Base-by-base conservation (phyloP, 1,140 invertebrate genomes). In the Drosophila albomicans region DNA sequence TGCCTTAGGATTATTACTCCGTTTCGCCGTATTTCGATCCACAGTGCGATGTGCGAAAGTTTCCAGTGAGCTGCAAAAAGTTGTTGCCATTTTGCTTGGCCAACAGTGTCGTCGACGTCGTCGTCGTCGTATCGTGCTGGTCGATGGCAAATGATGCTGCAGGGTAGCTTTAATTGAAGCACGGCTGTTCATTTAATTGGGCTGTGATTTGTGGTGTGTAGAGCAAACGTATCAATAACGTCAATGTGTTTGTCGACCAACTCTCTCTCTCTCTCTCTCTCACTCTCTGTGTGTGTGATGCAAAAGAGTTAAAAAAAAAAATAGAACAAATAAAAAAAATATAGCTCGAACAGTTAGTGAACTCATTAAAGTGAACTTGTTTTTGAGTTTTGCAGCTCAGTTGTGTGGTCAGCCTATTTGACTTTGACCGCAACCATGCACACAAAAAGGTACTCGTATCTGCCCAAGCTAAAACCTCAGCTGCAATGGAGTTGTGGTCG, bases 101-200 rank as follows among this genome's bases (percentile, higher is more conserved):
- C 48, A 11, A 51, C 46, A 54, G 5, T 49, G 30, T 51, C 43
- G 52, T 4, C 20, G 20, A 4, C 20, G 20, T 25, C 20, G 20
- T 25, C 20, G 20, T 25, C 20, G 20, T 25, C 20, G 20, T 25
- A 11, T 32, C 32, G 48, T 11, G 7, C 57, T n/a, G 11, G 5
- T 11, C 54, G 5, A 41, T 28, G 49, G 58, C 41, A 61, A 46
- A 59, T 65, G 32, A 63, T 67, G 67, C 30, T 63, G 62, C 62
- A 52, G 78, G 68, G 77, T 70, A 75, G 75, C 79, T 82, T 87
- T 88, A 88, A 87, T 87, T 82, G 77, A 75, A 87, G 76, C 68
- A 81, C 76, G 80, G 73, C 77, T 88, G 77, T 74, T 54, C 77
- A 82, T 87, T 87, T 84, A 88, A 82, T 88, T 88, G 84, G 79